Evolutionary conservation across 2,888 invertebrate species (phyloP), one percentile per base, ranked within the genome.

Genomic region (Eledone cirrhosa): DNA sequence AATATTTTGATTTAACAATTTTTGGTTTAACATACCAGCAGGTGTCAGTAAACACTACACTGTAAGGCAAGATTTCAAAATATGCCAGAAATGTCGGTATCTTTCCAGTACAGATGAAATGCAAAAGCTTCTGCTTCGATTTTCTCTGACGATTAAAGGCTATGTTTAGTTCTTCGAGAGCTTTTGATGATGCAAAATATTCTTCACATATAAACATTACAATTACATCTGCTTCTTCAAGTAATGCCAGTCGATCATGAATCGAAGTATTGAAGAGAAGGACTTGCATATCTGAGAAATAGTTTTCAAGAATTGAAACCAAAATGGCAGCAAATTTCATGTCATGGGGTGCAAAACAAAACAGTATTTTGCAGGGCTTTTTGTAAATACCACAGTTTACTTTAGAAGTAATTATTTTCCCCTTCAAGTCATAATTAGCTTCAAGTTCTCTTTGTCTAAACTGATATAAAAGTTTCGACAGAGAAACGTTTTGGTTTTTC

Each of bases 121-220:
- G 86, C 41, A 89, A 24, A 0, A 86, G 67, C 2, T 78, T 74
- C 33, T 78, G 80, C 47, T 76, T 78, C 8, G 78, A 76, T n/a
- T 80, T 80, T 41, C 88, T 77, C 77, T 88, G 87, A 67, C 87
- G 81, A 72, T 84, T 82, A 5, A 89, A 81, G 11, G 86, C 86
- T 3, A 87, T 81, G 77, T 87, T 86, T 5, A 89, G 84, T 78
- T 89, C 87, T 48, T 89, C 86, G 78, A 87, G 81, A 19, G 86
- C 84, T 67, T 84, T 81, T 19, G 80, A 77, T 14, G 86, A 86
- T n/a, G 81, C 72, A 5, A 87, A 59, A 74, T 85, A 88, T 22
- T 86, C 83, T 22, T 84, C 80, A 0, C 88, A 88, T 14, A 89
- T 78, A 41, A 89, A 83, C 27, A 87, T 78, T 5, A 89, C 86